Percentiles rank a stretch among this genome's conserved stretches.
Evolutionary conservation across 2,888 invertebrate genomes (phyloP).

Genomic region (Drosophila anomelani): DNA sequence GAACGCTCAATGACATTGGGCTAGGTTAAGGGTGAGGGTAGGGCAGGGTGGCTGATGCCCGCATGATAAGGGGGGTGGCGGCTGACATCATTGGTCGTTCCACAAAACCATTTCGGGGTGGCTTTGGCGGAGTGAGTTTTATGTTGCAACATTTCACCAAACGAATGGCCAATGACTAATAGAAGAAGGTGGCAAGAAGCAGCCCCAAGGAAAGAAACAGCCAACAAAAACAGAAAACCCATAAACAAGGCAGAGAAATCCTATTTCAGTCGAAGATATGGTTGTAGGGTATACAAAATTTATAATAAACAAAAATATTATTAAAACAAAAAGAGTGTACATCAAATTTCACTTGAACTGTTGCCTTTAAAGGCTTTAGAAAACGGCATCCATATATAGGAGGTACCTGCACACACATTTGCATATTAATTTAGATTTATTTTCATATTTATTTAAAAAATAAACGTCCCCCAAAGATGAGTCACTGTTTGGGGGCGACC

Average conservation of each 20-base stretch:
- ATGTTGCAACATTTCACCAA: slow-evolving; percentile 58
- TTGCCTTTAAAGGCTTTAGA: not conserved
- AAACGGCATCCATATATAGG: not conserved
- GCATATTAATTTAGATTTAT: slow-evolving; percentile 7
- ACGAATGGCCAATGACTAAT: slow-evolving; percentile 65
- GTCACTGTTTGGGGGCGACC: slow-evolving; percentile 15
- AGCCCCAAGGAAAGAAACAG: slow-evolving; percentile 29
- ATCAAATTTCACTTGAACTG: not conserved
- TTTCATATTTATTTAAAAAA: slow-evolving; percentile 4
- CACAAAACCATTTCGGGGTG: slow-evolving; percentile 33
- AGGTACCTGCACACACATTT: not conserved
- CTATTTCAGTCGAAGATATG: not conserved
- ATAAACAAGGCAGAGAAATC: slow-evolving; percentile 1
- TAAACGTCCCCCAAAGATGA: slow-evolving; percentile 1
- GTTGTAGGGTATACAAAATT: too few relatives aligned
- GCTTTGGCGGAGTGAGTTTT: slow-evolving; percentile 23
- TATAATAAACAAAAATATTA: not conserved
- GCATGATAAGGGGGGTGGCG: not conserved
- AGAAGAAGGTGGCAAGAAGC: slow-evolving; percentile 32
- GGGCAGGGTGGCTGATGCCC: not conserved
- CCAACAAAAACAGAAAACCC: slow-evolving; percentile 18
- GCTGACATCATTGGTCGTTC: slow-evolving; percentile 41
- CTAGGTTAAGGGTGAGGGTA: slow-evolving; percentile 28
- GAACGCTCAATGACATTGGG: slow-evolving; percentile 46
- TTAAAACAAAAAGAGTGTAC: not conserved